phyloP scores from a whole-genome alignment of 1,140 invertebrate genomes.

The Dryas iulia region DNA sequence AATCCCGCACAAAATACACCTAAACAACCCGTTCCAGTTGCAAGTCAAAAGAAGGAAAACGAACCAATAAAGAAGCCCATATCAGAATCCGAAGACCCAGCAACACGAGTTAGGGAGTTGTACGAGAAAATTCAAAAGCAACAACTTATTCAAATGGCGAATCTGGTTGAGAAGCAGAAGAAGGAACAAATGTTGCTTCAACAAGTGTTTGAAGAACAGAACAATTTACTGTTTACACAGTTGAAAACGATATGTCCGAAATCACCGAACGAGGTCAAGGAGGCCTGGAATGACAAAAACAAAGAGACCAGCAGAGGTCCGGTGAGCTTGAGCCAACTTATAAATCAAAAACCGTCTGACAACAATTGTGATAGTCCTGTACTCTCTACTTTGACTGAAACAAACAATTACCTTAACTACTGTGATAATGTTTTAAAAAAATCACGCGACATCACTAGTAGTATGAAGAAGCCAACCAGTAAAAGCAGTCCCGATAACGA shows the following conservation, averaged over 20 bases:
- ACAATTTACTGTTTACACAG: constrained; percentile 80
- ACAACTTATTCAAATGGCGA: constrained; percentile 82
- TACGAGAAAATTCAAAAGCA: constrained; percentile 82
- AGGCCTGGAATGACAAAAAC: constrained; percentile 58
- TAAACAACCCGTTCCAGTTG: constrained; percentile 18
- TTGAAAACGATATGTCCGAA: constrained; percentile 78
- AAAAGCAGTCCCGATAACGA: constrained; percentile 27
- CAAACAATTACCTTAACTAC: constrained; percentile 59
- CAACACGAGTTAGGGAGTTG: constrained; percentile 56
- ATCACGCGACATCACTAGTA: constrained; percentile 61
- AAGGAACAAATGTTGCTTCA: constrained; percentile 81
- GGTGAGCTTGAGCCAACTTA: constrained; percentile 69
- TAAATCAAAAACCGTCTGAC: constrained; percentile 52
- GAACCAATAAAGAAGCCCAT: constrained; percentile 29
- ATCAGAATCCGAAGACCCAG: constrained; percentile 61
- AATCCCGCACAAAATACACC: constrained; percentile 28
- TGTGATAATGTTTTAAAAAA: constrained; percentile 63
- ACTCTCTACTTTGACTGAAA: constrained; percentile 57
- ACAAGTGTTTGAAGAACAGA: constrained; percentile 83
- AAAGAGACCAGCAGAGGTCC: constrained; percentile 47
- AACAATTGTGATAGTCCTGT: constrained; percentile 43
- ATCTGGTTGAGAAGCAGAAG: constrained; percentile 81
- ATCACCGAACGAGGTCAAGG: constrained; percentile 58
- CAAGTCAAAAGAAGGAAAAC: constrained; percentile 24
- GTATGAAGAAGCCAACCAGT: constrained; percentile 48